Conservation (phyloP, 2,797 vertebrate species). For the Dryobates pubescens region DNA sequence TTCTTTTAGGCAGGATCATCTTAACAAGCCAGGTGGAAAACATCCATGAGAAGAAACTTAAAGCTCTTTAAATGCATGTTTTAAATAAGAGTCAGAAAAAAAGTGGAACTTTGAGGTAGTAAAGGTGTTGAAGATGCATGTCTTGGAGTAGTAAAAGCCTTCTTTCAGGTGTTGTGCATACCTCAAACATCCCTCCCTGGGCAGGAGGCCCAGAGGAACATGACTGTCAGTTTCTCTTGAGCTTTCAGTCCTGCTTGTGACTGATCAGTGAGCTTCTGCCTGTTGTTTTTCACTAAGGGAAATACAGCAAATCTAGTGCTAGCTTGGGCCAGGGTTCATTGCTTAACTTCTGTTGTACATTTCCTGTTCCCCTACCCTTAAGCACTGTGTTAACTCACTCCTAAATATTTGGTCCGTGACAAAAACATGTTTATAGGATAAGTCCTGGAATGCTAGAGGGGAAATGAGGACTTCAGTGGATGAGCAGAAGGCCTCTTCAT, state of each 20-base stretch:
- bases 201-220: not conserved
- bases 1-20: not conserved
- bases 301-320: not conserved
- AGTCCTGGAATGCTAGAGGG: not conserved
- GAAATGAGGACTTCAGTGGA: not conserved
- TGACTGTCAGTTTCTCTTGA: not conserved
- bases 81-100: not conserved
- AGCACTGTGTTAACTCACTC: not conserved
- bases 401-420: not conserved
- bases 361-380: not conserved
- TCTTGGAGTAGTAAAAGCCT: not conserved
- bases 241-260: not conserved
- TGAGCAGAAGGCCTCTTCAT: not conserved
- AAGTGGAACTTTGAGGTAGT: not conserved
- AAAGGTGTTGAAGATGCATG: not conserved
- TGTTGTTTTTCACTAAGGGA: not conserved
- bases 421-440: not conserved
- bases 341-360: not conserved
- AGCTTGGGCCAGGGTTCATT: not conserved
- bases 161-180: rapidly evolving
- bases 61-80: not conserved
- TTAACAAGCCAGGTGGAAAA: not conserved
- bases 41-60: rapidly evolving
- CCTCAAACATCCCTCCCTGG: not conserved
- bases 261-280: not conserved